phyloP scores from a whole-genome alignment of 2,888 invertebrate genomes.

The Lepidocyrtoides sp. region DNA sequence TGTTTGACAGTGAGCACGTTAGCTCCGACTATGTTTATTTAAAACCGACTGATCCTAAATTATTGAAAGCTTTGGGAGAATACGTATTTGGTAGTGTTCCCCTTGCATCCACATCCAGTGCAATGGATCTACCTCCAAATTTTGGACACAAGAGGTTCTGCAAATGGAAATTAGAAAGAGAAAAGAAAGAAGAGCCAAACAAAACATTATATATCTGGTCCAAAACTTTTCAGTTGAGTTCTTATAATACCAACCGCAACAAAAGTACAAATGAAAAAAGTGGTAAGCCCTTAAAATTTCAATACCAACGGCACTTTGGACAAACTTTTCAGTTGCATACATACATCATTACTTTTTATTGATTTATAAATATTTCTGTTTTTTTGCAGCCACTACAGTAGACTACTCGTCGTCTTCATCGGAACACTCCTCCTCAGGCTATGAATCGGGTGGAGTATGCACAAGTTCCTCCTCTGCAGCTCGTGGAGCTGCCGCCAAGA shows the following conservation, averaged over 20 bases:
- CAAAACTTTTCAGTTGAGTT: conserved; percentile 61
- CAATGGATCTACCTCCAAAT: conserved; percentile 40
- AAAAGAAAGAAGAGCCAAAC: conserved; percentile 15
- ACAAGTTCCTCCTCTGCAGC: background rate
- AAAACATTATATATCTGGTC: conserved; percentile 68
- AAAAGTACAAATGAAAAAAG: conserved; percentile 27
- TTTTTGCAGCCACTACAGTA: conserved; percentile 30
- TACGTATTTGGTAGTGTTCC: conserved; percentile 69
- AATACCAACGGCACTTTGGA: no score
- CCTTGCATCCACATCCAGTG: conserved; percentile 39
- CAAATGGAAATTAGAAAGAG: conserved; percentile 55
- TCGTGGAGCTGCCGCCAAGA: conserved; percentile 12
- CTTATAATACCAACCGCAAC: background rate
- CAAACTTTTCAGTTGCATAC: no score
- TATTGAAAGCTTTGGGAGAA: conserved; percentile 59
- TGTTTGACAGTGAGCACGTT: conserved; percentile 83
- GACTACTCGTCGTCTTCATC: conserved; percentile 62
- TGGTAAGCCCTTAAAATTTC: conserved; percentile 54
- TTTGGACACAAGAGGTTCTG: conserved; percentile 63
- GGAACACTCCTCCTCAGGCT: conserved; percentile 67
- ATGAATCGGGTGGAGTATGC: conserved; percentile 43
- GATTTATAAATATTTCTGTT: background rate
- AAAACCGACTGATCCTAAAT: conserved; percentile 61
- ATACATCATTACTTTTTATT: background rate
- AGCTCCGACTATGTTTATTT: conserved; percentile 74